These are phyloP conservation scores for Cochlearius cochlearius DNA, from an alignment of 2,113 vertebrate genomes.

Conservation along the genomic window DNA sequence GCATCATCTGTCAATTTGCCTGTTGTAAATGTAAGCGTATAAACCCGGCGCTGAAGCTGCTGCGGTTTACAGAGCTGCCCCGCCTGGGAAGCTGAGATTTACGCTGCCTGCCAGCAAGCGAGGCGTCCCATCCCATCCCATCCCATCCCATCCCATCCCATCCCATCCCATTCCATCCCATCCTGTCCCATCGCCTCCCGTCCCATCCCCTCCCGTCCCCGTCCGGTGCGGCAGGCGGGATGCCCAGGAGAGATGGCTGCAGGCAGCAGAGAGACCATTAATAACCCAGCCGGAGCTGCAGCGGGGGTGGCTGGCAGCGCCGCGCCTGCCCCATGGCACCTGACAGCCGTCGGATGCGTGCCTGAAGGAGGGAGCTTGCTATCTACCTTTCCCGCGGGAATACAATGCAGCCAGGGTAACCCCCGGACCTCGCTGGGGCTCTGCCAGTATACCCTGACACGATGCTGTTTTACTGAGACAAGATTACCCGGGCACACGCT, in stretches of 20 bases:
- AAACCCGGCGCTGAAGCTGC: background rate
- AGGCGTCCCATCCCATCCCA: accelerated
- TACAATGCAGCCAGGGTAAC: constrained; percentile 81
- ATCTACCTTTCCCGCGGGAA: constrained; percentile 95
- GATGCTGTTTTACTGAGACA: constrained; percentile 73
- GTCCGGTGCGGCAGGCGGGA: background rate
- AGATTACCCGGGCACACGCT: constrained; percentile 77
- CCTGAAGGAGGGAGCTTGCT: constrained; percentile 65
- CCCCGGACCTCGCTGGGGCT: constrained; percentile 83
- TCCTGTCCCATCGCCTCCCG: accelerated
- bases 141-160: accelerated
- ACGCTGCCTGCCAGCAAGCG: accelerated
- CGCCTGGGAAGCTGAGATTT: background rate
- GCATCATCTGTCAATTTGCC: constrained; percentile 5
- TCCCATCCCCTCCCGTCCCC: accelerated
- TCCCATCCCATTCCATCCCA: accelerated
- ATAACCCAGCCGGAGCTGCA: background rate
- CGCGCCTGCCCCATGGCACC: constrained; percentile 54
- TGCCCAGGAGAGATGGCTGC: background rate
- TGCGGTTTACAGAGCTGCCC: background rate
- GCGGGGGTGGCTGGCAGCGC: constrained; percentile 50
- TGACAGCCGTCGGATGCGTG: constrained; percentile 65
- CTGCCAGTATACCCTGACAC: constrained; percentile 81
- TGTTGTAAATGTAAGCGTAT: background rate
- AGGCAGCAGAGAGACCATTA: background rate